These are phyloP conservation scores for Chaenocephalus aceratus DNA, from an alignment of 2,113 vertebrate genomes.

Conservation along the genomic window DNA sequence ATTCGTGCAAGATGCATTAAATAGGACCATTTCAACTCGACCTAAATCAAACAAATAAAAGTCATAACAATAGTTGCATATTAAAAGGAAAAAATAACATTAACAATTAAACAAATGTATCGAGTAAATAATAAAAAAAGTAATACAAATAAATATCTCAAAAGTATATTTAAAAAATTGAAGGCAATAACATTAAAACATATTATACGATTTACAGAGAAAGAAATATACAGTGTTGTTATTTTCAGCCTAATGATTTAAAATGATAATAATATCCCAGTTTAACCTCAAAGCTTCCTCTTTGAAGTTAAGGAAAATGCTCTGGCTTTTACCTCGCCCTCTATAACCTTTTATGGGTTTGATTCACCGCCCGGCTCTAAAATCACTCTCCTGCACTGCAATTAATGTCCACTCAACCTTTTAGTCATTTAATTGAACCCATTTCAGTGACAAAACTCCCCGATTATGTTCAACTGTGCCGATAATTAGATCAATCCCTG, in stretches of 20 bases:
- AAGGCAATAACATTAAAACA: too few species aligned
- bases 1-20: too few species aligned
- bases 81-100: too few species aligned
- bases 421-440: slow-evolving; percentile 75
- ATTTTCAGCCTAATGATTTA: not conserved
- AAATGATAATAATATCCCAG: not conserved
- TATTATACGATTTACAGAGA: not conserved
- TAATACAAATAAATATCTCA: too few species aligned
- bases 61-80: too few species aligned
- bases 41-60: too few species aligned
- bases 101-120: too few species aligned
- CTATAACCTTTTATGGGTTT: slow-evolving; percentile 74
- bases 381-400: slow-evolving; percentile 66
- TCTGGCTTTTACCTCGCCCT: slow-evolving; percentile 48
- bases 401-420: slow-evolving; percentile 77
- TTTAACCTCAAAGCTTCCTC: slow-evolving; percentile 35
- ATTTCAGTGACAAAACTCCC: slow-evolving; percentile 71
- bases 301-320: slow-evolving; percentile 50
- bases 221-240: not conserved
- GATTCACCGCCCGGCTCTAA: slow-evolving; percentile 55
- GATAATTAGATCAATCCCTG: slow-evolving; percentile 62
- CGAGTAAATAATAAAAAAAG: too few species aligned
- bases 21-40: too few species aligned
- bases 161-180: too few species aligned
- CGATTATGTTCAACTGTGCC: slow-evolving; percentile 73